phyloP scores from a whole-genome alignment of 2,797 vertebrate genomes.

The Crenuchus spilurus region DNA sequence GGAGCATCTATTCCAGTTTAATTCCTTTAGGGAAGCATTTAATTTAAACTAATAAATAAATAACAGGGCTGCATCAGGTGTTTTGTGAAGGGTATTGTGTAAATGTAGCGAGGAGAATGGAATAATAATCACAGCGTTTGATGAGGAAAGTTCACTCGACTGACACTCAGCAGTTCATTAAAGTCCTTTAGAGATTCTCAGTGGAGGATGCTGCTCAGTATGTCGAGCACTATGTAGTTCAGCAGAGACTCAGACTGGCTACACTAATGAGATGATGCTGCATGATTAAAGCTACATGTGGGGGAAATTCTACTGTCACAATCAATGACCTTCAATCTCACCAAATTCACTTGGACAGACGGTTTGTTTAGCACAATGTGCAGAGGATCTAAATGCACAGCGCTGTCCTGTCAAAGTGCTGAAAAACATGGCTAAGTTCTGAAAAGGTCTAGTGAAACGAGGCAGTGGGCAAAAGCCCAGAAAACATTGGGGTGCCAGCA shows the following conservation, averaged over 20 bases:
- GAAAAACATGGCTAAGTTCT: neutral
- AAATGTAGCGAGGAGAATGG: constrained; percentile 39
- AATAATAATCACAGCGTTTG: constrained; percentile 51
- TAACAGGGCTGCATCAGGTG: constrained; percentile 56
- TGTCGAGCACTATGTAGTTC: constrained; percentile 43
- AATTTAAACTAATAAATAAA: constrained; percentile 82
- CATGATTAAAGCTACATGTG: constrained; percentile 50
- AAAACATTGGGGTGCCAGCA: neutral
- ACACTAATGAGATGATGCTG: constrained; percentile 52
- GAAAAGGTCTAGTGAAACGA: neutral
- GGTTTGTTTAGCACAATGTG: neutral
- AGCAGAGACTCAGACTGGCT: constrained; percentile 43
- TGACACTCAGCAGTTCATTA: constrained; percentile 49
- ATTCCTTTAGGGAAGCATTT: constrained; percentile 80
- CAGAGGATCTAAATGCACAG: neutral
- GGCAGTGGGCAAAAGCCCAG: neutral
- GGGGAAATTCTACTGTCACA: constrained; percentile 37
- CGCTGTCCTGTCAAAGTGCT: neutral
- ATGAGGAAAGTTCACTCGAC: constrained; percentile 51
- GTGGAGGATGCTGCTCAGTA: constrained; percentile 20
- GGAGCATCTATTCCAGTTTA: constrained; percentile 71
- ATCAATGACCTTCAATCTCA: constrained; percentile 28
- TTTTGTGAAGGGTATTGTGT: constrained; percentile 51
- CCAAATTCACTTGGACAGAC: constrained; percentile 16
- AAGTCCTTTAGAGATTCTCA: constrained; percentile 47